Percentiles rank a stretch among this genome's conserved stretches.
These are phyloP conservation scores for Aspidiotus destructor DNA, from an alignment of 2,888 invertebrate species.

Conservation along the genomic window DNA sequence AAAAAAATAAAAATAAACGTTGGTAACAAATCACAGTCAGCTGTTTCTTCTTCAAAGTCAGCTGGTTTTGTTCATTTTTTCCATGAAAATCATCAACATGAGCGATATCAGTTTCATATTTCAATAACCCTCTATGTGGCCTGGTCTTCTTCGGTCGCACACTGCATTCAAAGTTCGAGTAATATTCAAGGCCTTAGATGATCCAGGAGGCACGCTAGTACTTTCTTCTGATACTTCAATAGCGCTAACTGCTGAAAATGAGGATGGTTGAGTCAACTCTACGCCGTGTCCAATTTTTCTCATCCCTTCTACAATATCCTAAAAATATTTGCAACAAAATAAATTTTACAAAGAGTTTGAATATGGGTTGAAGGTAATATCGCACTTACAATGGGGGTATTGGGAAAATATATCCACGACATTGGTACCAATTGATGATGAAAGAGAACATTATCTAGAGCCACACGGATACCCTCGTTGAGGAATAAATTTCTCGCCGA, in stretches of 20 bases:
- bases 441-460: constrained; percentile 60
- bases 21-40: no score
- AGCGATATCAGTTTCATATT: no score
- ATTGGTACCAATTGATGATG: constrained; percentile 84
- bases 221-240: constrained; percentile 35
- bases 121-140: constrained; percentile 37
- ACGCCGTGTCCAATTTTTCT: constrained; percentile 48
- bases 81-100: no score
- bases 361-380: not conserved
- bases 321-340: constrained; percentile 36
- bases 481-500: constrained; percentile 58
- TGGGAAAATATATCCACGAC: constrained; percentile 56
- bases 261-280: constrained; percentile 36
- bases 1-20: no score
- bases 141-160: constrained; percentile 37
- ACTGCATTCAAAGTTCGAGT: constrained; percentile 31
- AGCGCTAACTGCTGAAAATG: constrained; percentile 37
- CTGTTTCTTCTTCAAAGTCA: no score
- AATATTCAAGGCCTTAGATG: no score
- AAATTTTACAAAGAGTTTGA: not conserved
- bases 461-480: constrained; percentile 53
- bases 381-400: constrained; percentile 49
- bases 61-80: no score
- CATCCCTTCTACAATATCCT: constrained; percentile 46
- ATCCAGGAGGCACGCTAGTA: not conserved